Evolutionary conservation across 2,113 vertebrate genomes (phyloP).

Genomic region (Microtus richardsoni): DNA sequence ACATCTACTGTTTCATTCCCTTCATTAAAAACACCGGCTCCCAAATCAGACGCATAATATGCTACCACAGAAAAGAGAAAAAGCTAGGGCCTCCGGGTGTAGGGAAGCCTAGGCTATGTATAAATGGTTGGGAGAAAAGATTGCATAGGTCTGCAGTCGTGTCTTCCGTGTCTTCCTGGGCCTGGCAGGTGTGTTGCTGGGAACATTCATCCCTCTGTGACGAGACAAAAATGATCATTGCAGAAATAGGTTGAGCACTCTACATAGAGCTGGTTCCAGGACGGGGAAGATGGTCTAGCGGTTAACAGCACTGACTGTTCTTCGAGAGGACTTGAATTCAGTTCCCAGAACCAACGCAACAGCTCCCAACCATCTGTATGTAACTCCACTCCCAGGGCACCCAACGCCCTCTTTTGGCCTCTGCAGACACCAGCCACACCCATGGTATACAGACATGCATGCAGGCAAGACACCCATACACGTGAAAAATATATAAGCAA

Average conservation of each 20-base stretch:
- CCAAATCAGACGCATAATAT: not conserved
- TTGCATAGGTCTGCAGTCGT: not conserved
- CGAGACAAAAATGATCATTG: not conserved
- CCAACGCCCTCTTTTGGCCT: not conserved
- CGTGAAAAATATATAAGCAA: not conserved
- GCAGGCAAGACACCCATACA: not conserved
- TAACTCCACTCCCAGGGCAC: not conserved
- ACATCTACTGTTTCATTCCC: not conserved
- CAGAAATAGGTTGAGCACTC: not conserved
- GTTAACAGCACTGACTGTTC: not conserved
- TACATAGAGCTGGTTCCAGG: not conserved
- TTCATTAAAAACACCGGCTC: not conserved
- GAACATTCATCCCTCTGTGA: not conserved
- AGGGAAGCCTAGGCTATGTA: not conserved
- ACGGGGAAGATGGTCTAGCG: too few relatives aligned
- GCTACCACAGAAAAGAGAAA: not conserved
- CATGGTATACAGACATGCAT: not conserved
- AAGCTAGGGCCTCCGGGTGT: not conserved
- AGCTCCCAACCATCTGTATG: not conserved
- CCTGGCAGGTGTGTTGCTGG: not conserved
- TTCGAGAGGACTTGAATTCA: not conserved
- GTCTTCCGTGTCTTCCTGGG: not conserved
- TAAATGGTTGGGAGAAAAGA: conserved; percentile 5
- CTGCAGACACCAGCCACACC: not conserved
- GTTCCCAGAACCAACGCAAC: not conserved